Evolutionary conservation across 2,113 vertebrate species (phyloP), one percentile per base, ranked within the genome.

Genomic region (Eublepharis macularius): DNA sequence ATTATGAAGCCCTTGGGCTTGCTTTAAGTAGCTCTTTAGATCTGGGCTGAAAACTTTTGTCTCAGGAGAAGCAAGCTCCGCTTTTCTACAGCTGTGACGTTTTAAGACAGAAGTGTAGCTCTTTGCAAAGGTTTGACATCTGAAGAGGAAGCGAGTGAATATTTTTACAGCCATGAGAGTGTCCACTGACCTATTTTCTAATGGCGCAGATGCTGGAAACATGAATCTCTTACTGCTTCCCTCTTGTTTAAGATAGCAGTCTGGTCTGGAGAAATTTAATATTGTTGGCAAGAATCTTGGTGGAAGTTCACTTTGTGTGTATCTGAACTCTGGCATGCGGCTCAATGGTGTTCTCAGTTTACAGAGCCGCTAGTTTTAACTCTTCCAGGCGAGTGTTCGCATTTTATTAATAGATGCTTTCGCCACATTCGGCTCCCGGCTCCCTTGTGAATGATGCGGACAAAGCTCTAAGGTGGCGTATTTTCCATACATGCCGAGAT

Each of bases 231-330:
- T 91, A 91, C 88, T 91, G 92, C 88, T 88, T 82, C 81, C 45
- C 68, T 6, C 79, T 90, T 80, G 80, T 93, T 83, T 87, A 81
- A 92, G 91, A 93, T 90, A 90, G 80, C 73, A 81, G 83, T 95
- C 93, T 92, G 87, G 91, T 92, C 93, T 94, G 87, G 85, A 81
- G 89, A 91, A 13, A 76, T 94, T 92, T 90, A 90, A n/a, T 90
- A 75, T 80, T 85, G 65, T 90, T 92, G 94, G 92, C 91, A 91
- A 80, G 85, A 75, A 36, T 72, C 94, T 86, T 83, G 84, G 90
- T 89, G 90, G 92, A 94, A 93, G 92, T 90, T 92, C 93, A 87
- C 82, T 19, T 89, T 91, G 92, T 90, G 89, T 90, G 8, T 87
- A 49, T 81, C 87, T 89, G 89, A 92, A 29, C 86, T 88, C 89